These are phyloP conservation scores for Catocala nupta DNA, from an alignment of 2,888 invertebrate genomes.

Conservation along the genomic window DNA sequence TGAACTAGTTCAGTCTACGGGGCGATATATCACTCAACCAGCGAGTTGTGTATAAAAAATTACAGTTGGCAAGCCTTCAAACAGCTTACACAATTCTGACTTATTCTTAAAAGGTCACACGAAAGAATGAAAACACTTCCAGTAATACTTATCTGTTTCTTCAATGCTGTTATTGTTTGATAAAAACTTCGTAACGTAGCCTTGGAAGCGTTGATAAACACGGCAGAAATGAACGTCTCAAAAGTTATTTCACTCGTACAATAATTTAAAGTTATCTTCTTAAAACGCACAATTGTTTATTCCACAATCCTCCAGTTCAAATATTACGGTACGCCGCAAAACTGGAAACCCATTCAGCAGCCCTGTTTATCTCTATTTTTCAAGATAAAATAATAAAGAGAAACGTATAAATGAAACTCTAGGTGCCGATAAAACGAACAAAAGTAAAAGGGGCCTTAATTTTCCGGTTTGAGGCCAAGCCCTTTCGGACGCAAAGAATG, in stretches of 20 bases:
- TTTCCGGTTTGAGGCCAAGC: constrained; percentile 73
- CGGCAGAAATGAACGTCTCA: constrained; percentile 4
- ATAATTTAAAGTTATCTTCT: constrained; percentile 42
- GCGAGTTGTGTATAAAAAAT: no score
- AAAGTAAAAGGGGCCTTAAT: constrained; percentile 76
- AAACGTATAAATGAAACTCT: constrained; percentile 56
- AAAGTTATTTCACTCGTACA: constrained; percentile 13
- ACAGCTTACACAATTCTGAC: no score
- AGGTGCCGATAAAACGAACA: constrained; percentile 66
- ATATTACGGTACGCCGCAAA: constrained; percentile 30
- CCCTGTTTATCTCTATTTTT: constrained; percentile 52
- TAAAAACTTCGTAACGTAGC: background rate
- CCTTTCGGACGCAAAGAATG: constrained; percentile 57
- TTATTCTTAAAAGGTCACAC: background rate
- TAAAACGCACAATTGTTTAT: constrained; percentile 38
- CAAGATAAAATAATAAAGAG: constrained; percentile 57
- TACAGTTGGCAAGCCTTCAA: no score
- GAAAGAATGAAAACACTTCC: background rate
- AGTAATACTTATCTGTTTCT: constrained; percentile 12
- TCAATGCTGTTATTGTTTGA: background rate
- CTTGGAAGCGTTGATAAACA: background rate
- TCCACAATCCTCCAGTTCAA: constrained; percentile 34
- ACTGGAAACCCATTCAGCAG: constrained; percentile 35
- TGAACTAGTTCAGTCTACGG: no score
- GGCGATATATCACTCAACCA: no score